These are phyloP conservation scores for Coendou prehensilis DNA, from an alignment of 2,797 vertebrate species.

Conservation along the genomic window DNA sequence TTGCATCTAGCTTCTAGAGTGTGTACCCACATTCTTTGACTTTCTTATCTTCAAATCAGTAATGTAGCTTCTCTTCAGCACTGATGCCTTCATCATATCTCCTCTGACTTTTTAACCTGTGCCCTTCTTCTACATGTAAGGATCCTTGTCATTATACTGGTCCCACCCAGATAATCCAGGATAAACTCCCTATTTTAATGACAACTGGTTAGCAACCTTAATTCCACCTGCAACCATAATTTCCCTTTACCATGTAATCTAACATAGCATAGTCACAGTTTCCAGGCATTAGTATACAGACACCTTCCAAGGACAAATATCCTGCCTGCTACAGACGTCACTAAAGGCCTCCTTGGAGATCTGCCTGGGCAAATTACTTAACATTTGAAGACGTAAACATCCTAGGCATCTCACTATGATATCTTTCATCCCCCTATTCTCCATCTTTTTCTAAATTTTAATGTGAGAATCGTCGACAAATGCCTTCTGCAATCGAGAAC, in stretches of 20 bases:
- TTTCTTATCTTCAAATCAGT: constrained; percentile 23
- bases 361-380: background rate
- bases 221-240: background rate
- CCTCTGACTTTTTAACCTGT: background rate
- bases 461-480: background rate
- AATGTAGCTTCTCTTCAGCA: background rate
- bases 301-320: background rate
- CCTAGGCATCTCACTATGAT: background rate
- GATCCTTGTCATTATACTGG: background rate
- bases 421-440: background rate
- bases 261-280: background rate
- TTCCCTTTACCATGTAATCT: background rate
- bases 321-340: background rate
- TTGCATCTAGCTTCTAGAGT: background rate
- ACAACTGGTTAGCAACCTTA: background rate
- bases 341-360: background rate
- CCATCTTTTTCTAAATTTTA: background rate
- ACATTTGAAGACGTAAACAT: background rate
- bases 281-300: background rate
- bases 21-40: background rate
- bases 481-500: background rate
- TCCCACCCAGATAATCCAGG: background rate
- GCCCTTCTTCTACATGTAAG: background rate
- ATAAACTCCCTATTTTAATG: background rate
- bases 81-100: background rate